Conservation (phyloP, 2,888 invertebrate species). For the Ctena decussata region DNA sequence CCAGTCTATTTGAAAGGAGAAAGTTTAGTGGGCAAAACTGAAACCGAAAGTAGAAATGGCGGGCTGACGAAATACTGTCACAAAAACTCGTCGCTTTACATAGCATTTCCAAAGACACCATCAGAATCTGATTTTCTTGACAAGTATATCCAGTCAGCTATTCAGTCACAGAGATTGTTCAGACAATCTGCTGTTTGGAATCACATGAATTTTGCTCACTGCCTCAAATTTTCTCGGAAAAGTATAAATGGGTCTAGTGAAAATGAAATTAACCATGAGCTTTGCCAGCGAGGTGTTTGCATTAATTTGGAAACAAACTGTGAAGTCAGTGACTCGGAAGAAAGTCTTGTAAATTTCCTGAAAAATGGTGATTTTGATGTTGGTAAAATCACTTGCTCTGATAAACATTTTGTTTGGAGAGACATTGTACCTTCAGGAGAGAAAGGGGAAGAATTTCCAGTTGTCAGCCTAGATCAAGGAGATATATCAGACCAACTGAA, state of each 20-base stretch:
- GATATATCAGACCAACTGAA: neutral
- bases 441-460: neutral
- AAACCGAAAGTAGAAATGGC: constrained; percentile 53
- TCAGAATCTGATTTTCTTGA: neutral
- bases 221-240: neutral
- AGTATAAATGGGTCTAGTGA: neutral
- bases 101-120: constrained; percentile 18
- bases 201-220: constrained; percentile 11
- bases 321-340: neutral
- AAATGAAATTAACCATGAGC: neutral
- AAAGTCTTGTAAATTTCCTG: neutral
- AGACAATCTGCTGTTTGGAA: constrained; percentile 32
- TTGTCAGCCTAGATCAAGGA: neutral
- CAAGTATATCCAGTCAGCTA: constrained; percentile 38
- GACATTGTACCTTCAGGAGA: neutral
- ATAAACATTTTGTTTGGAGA: neutral
- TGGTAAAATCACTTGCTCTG: neutral
- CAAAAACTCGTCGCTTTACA: neutral
- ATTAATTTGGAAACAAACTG: neutral
- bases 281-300: constrained; percentile 10
- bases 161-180: constrained; percentile 39
- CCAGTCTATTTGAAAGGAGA: constrained; percentile 29
- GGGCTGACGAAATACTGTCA: neutral
- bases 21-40: constrained; percentile 12
- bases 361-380: neutral